These are phyloP conservation scores for Lycocorax pyrrhopterus DNA, from an alignment of 2,113 vertebrate genomes.

Conservation along the genomic window DNA sequence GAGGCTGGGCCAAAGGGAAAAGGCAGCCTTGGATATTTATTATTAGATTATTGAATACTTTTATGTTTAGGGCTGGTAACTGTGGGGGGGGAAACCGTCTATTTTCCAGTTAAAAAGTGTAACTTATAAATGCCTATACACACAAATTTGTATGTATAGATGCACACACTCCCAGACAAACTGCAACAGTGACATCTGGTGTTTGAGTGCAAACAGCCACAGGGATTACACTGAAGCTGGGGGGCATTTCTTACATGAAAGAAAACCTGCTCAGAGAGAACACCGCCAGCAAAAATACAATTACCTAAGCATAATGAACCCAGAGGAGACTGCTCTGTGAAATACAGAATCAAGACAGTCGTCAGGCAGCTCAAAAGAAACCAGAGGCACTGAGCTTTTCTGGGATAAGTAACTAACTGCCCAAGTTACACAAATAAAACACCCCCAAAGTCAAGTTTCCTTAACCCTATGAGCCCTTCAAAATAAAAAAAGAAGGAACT, in stretches of 20 bases:
- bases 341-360: background rate
- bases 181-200: conserved; percentile 71
- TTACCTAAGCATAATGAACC: background rate
- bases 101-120: background rate
- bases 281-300: background rate
- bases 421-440: background rate
- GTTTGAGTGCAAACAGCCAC: conserved; percentile 8
- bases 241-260: background rate
- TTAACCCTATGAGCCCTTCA: background rate
- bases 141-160: background rate
- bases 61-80: background rate
- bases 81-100: accelerated
- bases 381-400: background rate
- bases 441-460: background rate
- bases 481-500: background rate
- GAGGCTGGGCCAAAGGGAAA: background rate
- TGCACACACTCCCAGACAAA: background rate
- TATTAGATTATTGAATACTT: background rate
- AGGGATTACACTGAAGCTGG: background rate
- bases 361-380: background rate
- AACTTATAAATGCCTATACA: background rate
- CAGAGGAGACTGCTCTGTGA: background rate
- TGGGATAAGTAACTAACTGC: background rate
- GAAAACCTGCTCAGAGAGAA: background rate
- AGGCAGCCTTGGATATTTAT: background rate